These are phyloP conservation scores for Hedya salicella DNA, from an alignment of 2,888 invertebrate species.

Conservation along the genomic window DNA sequence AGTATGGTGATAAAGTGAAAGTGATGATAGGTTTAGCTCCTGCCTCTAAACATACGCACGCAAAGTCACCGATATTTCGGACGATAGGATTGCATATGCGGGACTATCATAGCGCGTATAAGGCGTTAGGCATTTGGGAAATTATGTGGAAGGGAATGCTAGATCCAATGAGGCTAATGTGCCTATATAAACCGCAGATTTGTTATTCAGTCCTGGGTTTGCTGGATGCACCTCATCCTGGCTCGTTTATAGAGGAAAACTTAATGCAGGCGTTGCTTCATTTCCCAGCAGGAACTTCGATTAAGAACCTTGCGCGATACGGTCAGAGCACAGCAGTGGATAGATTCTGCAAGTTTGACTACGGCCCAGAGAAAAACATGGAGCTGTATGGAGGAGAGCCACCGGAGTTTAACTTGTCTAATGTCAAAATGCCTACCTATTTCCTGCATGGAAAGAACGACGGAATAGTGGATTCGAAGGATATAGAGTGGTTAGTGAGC, in stretches of 20 bases:
- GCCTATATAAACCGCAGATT: background rate
- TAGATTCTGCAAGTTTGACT: slow-evolving; percentile 27
- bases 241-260: background rate
- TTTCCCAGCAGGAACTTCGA: slow-evolving; percentile 33
- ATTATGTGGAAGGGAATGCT: slow-evolving; percentile 9
- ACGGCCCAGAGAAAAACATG: slow-evolving; percentile 32
- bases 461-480: slow-evolving; percentile 13
- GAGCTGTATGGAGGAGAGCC: slow-evolving; percentile 30
- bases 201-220: background rate
- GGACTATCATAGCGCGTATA: slow-evolving; percentile 4
- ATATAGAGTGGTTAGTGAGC: slow-evolving; percentile 19
- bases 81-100: background rate
- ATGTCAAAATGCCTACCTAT: slow-evolving; percentile 15
- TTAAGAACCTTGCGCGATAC: slow-evolving; percentile 22
- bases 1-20: slow-evolving; percentile 73
- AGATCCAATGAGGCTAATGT: background rate
- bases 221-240: slow-evolving; percentile 12
- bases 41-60: slow-evolving; percentile 23
- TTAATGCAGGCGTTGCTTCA: slow-evolving; percentile 4
- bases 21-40: slow-evolving; percentile 26
- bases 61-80: slow-evolving; percentile 18
- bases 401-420: slow-evolving; percentile 26
- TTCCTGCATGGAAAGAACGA: slow-evolving; percentile 24
- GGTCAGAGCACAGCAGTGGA: slow-evolving; percentile 25
- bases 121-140: slow-evolving; percentile 14